A percentile compares a stretch with the other conserved stretches of the same genome.
These are phyloP conservation scores for Harpagoxenus sublaevis DNA, from an alignment of 2,888 invertebrate genomes.

Conservation along the genomic window DNA sequence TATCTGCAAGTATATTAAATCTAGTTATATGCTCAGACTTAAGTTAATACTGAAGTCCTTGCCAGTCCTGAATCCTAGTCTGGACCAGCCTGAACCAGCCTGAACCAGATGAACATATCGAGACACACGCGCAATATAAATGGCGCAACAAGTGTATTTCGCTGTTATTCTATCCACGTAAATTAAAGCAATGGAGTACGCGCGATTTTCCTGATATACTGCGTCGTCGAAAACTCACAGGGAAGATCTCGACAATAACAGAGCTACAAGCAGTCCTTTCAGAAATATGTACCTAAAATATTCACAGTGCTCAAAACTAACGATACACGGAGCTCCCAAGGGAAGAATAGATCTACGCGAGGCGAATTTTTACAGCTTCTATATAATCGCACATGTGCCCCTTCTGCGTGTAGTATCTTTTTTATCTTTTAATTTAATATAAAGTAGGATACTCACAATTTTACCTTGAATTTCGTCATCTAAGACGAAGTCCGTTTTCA, in stretches of 20 bases:
- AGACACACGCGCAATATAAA: conserved; percentile 62
- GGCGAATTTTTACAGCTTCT: conserved; percentile 25
- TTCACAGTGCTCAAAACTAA: conserved; percentile 52
- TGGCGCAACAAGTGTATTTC: conserved; percentile 67
- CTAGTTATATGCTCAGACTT: not conserved
- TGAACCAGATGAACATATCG: conserved; percentile 53
- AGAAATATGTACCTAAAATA: conserved; percentile 53
- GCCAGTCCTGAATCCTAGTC: not conserved
- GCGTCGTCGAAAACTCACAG: conserved; percentile 55
- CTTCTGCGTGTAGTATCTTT: not conserved
- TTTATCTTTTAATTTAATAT: not conserved
- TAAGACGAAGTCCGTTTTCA: conserved; percentile 15
- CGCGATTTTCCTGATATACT: conserved; percentile 44
- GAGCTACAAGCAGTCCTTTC: conserved; percentile 70
- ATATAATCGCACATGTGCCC: not conserved
- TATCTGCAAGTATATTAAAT: conserved; percentile 27
- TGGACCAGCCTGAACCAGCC: not conserved
- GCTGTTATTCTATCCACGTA: conserved; percentile 63
- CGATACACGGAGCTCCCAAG: conserved; percentile 33
- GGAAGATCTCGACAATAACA: conserved; percentile 73
- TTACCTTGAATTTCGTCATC: not conserved
- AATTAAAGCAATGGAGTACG: conserved; percentile 57
- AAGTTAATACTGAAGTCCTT: not conserved
- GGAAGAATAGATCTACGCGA: conserved; percentile 66
- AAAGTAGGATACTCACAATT: not conserved